phyloP scores from a whole-genome alignment of 1,140 invertebrate species.

The Trialeurodes vaporariorum region DNA sequence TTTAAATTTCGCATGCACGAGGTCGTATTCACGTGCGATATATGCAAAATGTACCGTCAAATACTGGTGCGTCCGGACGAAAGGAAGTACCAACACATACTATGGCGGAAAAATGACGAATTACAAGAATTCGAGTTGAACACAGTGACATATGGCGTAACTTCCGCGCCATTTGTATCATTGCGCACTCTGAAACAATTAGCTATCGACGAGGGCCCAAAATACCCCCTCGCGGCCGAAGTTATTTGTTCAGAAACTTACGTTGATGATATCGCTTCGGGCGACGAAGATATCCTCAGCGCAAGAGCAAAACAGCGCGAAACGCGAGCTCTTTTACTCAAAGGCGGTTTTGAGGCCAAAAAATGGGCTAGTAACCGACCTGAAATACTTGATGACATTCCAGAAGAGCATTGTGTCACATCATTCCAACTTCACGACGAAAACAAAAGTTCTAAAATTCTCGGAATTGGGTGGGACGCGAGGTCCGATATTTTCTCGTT shows the following conservation, averaged over 20 bases:
- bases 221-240: too few relatives aligned
- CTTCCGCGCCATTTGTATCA: neutral
- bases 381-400: neutral
- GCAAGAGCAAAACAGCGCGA: neutral
- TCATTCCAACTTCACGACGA: neutral
- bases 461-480: neutral
- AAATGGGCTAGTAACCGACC: neutral
- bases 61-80: neutral
- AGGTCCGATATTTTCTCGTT: neutral
- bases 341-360: neutral
- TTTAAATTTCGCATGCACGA: neutral
- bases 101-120: neutral
- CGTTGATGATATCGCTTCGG: neutral
- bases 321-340: neutral
- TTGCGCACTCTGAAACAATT: neutral
- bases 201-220: neutral
- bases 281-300: neutral
- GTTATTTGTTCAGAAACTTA: neutral
- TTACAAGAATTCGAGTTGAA: neutral
- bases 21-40: neutral
- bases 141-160: neutral
- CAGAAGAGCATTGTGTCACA: neutral
- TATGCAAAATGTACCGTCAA: neutral
- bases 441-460: neutral
- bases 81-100: neutral